A percentile compares a stretch with the other conserved stretches of the same genome.
Conservation (phyloP, 2,797 vertebrate species). For the Sebastiscus tertius region DNA sequence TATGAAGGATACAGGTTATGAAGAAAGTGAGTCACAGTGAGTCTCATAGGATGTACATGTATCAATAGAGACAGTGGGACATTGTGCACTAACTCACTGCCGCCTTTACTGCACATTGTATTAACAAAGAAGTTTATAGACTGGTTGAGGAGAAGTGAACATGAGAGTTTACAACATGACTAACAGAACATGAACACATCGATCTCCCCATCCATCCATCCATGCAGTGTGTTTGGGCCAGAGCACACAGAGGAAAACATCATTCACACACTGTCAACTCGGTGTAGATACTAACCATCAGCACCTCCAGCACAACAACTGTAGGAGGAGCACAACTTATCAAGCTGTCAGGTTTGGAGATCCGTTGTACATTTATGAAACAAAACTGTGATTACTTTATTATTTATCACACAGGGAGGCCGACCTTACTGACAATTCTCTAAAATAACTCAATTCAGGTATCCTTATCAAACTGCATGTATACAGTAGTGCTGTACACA, state of each 20-base stretch:
- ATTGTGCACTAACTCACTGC: not conserved
- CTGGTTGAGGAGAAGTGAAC: not conserved
- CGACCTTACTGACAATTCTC: no score
- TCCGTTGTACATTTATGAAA: not conserved
- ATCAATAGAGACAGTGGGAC: not conserved
- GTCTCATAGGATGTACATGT: not conserved
- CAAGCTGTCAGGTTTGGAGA: not conserved
- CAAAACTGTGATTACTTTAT: not conserved
- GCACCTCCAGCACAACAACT: not conserved
- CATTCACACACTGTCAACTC: not conserved
- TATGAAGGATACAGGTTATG: not conserved
- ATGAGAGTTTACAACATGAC: not conserved
- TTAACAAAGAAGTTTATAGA: not conserved
- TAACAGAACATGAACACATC: not conserved
- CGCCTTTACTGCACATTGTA: not conserved
- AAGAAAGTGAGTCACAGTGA: not conserved
- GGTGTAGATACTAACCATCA: not conserved
- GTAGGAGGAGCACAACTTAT: not conserved
- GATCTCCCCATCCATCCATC: not conserved
- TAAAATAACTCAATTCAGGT: no score
- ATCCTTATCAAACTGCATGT: no score
- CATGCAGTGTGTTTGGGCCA: not conserved
- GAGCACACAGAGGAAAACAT: not conserved
- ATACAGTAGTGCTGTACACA: no score
- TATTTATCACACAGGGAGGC: not conserved